phyloP scores from a whole-genome alignment of 2,113 vertebrate genomes.

The Trogon surrucura region DNA sequence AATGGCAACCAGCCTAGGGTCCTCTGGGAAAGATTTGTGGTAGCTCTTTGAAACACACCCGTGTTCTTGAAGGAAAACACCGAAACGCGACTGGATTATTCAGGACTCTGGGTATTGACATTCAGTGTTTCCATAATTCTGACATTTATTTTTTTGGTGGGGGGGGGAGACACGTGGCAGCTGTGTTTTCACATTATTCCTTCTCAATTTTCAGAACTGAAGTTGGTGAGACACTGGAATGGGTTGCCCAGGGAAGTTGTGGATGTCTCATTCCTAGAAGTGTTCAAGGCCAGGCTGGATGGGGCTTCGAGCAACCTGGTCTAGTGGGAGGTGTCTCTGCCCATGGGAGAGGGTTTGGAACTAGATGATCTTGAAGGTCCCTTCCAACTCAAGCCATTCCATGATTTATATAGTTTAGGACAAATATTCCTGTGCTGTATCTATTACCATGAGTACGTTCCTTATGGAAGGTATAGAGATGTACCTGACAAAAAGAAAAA shows the following conservation, averaged over 20 bases:
- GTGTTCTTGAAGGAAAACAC: not conserved
- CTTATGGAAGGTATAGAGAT: not conserved
- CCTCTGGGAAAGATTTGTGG: not conserved
- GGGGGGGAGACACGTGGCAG: not conserved
- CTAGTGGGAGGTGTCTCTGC: no score
- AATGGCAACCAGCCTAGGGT: not conserved
- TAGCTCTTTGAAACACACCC: not conserved
- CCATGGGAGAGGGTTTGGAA: no score
- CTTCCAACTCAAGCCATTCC: no score
- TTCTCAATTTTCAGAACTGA: not conserved
- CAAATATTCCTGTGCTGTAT: not conserved
- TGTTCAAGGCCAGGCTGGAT: no score
- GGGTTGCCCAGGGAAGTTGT: no score
- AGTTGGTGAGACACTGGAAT: no score
- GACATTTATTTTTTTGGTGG: fast-evolving
- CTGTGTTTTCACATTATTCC: not conserved
- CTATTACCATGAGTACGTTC: fast-evolving
- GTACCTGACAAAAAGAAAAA: not conserved
- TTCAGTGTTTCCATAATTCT: not conserved
- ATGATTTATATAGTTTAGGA: not conserved
- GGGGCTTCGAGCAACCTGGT: no score
- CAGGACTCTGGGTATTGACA: not conserved
- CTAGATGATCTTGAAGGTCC: no score
- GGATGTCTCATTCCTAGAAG: no score
- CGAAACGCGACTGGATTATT: not conserved